Evolutionary conservation across 2,797 vertebrate genomes (phyloP).

Genomic region (Thripadectes ignobilis): DNA sequence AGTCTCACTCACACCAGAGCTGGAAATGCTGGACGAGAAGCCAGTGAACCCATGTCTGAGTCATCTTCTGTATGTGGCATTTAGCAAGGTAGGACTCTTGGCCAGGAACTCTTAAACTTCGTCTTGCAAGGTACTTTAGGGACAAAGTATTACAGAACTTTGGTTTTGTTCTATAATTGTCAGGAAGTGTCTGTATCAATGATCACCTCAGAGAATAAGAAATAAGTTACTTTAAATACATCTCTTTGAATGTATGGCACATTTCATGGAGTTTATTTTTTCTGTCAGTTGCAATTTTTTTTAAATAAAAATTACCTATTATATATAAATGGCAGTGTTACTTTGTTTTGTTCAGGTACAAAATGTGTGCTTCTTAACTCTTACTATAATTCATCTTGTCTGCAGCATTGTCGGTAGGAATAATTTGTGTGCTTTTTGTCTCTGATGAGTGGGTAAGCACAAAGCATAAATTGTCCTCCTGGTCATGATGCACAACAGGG

Average conservation of each 20-base stretch:
- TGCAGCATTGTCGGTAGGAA: not conserved
- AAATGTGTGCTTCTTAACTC: not conserved
- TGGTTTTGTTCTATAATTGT: not conserved
- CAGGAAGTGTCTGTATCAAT: conserved; percentile 32
- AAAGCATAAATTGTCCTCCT: not conserved
- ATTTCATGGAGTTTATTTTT: conserved; percentile 8
- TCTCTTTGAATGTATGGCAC: conserved; percentile 43
- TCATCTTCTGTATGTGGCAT: conserved; percentile 8
- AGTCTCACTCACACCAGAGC: not conserved
- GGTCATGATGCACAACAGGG: not conserved
- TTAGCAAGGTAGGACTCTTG: not conserved
- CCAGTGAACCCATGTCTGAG: not conserved
- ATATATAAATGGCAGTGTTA: not conserved
- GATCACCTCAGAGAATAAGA: conserved; percentile 45
- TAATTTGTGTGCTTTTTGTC: not conserved
- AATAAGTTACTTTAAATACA: not conserved
- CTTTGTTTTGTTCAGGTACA: not conserved
- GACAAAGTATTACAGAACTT: conserved; percentile 18
- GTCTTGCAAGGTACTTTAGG: conserved; percentile 29
- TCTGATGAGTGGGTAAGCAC: not conserved
- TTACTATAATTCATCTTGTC: not conserved
- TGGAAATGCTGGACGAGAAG: not conserved
- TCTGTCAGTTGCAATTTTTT: conserved; percentile 12
- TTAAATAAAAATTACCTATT: conserved; percentile 44
- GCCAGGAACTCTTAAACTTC: conserved; percentile 6